Percentiles rank a stretch among this genome's conserved stretches.
phyloP scores from a whole-genome alignment of 2,797 vertebrate species.

The Brachymystax lenok region DNA sequence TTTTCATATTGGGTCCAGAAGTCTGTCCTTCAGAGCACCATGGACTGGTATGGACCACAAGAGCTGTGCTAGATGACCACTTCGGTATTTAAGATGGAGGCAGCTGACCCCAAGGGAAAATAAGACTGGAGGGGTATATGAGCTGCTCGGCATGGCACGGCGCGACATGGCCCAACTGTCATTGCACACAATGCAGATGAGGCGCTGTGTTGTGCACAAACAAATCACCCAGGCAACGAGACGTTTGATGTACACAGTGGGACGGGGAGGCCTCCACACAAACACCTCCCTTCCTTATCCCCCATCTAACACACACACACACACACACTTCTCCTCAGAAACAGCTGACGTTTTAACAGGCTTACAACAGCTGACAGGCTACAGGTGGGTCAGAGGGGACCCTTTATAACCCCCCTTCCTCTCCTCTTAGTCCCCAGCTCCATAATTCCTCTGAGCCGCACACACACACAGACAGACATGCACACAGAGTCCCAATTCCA shows the following conservation, averaged over 20 bases:
- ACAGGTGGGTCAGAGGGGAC: conserved; percentile 79
- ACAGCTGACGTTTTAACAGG: conserved; percentile 84
- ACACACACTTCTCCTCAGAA: conserved; percentile 70
- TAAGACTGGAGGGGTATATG: conserved; percentile 12
- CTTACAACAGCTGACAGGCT: conserved; percentile 82
- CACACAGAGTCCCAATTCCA: conserved; percentile 8
- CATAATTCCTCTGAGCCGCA: conserved; percentile 45
- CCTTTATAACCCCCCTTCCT: conserved; percentile 67
- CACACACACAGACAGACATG: neutral
- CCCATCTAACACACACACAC: conserved; percentile 12
- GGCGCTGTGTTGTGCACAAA: conserved; percentile 50
- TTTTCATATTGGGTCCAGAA: too few species aligned
- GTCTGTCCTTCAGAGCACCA: too few species aligned
- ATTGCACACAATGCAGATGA: conserved; percentile 18
- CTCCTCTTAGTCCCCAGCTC: conserved; percentile 46
- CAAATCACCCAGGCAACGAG: conserved; percentile 51
- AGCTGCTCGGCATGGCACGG: conserved; percentile 11
- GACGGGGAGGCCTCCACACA: conserved; percentile 30
- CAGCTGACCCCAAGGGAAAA: conserved; percentile 8
- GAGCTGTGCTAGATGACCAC: neutral
- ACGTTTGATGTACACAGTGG: conserved; percentile 55
- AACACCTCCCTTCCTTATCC: conserved; percentile 15
- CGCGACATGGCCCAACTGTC: conserved; percentile 27
- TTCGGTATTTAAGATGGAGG: conserved; percentile 9
- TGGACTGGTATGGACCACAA: neutral